phyloP scores from a whole-genome alignment of 2,797 vertebrate species.

The Coreius guichenoti region DNA sequence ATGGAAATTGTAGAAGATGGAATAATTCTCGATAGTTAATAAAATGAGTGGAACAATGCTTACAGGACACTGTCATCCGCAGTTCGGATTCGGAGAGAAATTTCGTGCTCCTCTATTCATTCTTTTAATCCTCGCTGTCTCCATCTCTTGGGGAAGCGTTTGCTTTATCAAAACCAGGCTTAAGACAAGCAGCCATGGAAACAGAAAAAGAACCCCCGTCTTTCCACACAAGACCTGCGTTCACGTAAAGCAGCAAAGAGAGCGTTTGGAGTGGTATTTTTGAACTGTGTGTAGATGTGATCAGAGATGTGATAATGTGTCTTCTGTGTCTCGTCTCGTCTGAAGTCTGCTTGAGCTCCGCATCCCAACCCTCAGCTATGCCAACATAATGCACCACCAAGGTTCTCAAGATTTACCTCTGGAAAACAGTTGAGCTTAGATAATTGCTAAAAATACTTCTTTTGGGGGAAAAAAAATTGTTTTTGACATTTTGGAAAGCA shows the following conservation, averaged over 20 bases:
- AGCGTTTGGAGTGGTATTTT: conserved; percentile 30
- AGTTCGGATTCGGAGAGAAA: conserved; percentile 42
- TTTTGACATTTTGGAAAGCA: conserved; percentile 21
- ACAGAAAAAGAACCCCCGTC: conserved; percentile 26
- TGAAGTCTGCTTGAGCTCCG: conserved; percentile 9
- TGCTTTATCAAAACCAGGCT: conserved; percentile 46
- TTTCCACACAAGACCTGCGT: conserved; percentile 26
- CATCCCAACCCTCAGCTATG: conserved; percentile 10
- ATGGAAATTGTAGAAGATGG: conserved; percentile 51
- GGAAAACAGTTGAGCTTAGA: conserved; percentile 49
- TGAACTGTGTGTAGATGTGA: conserved; percentile 34
- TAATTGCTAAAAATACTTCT: conserved; percentile 58
- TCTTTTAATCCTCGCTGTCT: conserved; percentile 47
- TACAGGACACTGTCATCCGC: conserved; percentile 42
- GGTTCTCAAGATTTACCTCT: conserved; percentile 11
- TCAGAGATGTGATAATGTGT: conserved; percentile 40
- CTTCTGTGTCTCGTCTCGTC: conserved; percentile 10
- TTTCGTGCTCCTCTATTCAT: conserved; percentile 26
- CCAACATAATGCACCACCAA: conserved; percentile 23
- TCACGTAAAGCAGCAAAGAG: conserved; percentile 1
- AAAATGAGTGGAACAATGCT: conserved; percentile 59
- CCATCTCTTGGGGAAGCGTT: conserved; percentile 34
- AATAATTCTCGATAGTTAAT: conserved; percentile 60
- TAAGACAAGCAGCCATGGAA: conserved; percentile 57
- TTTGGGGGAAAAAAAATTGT: background rate